These are phyloP conservation scores for Plectropomus leopardus DNA, from an alignment of 2,113 vertebrate species.

Conservation along the genomic window DNA sequence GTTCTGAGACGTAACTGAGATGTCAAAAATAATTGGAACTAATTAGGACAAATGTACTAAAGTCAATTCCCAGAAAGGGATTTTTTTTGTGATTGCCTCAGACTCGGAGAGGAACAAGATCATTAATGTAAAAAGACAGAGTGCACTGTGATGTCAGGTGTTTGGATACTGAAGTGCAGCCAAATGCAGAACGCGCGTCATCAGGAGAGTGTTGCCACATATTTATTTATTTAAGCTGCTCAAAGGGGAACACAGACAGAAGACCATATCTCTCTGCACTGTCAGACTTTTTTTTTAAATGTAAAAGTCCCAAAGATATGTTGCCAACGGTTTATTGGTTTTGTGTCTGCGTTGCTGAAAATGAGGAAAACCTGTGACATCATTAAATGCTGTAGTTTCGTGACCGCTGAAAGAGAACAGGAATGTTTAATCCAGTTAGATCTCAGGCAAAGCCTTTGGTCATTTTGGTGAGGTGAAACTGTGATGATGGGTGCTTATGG, in stretches of 20 bases:
- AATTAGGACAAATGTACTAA: constrained; percentile 2
- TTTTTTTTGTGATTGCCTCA: not conserved
- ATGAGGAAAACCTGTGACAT: not conserved
- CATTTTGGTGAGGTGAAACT: not conserved
- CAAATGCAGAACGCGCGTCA: constrained; percentile 43
- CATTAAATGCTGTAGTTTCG: not conserved
- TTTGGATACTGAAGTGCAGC: constrained; percentile 16
- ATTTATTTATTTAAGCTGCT: constrained; percentile 29
- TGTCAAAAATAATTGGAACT: not conserved
- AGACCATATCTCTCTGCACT: not conserved
- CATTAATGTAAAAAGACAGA: not conserved
- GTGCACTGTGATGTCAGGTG: constrained; percentile 34
- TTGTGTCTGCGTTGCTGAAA: not conserved
- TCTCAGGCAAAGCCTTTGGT: not conserved
- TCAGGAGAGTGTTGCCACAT: not conserved
- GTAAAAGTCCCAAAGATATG: constrained; percentile 10
- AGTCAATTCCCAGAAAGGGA: not conserved
- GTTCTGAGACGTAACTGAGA: not conserved
- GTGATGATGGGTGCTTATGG: not conserved
- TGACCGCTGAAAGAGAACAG: not conserved
- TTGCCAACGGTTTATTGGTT: not conserved
- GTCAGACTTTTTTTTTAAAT: constrained; percentile 3
- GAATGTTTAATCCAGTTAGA: not conserved
- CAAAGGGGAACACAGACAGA: constrained; percentile 29
- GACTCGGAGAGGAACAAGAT: constrained; percentile 11